Base-by-base conservation (phyloP, 2,888 invertebrate species). In the Busseola fusca region DNA sequence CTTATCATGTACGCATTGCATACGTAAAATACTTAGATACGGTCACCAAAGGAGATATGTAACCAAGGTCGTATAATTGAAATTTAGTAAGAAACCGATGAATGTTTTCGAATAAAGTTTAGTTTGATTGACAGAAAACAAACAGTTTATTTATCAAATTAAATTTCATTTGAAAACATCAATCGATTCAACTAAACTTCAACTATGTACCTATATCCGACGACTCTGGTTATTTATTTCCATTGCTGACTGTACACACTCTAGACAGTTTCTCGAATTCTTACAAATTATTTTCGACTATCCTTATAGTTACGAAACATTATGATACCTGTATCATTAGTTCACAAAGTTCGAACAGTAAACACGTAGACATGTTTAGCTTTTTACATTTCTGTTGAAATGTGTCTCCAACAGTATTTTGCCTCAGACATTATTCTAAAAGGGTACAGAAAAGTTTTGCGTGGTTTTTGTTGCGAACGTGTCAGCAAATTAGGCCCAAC, bases 1-100 rank as follows among this genome's bases (percentile, higher is more conserved):
- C 48, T 58, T 63, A 63, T 30, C 70, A 76, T 80, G 75, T 68
- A 52, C 80, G 42, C 52, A 56, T 40, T 65, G 59, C 59, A 52
- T 37, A 52, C 56, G 80, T 25, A 48, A 52, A 56, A 74, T 58
- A 45, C 25, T 45, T 74, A 60, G 25, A 4, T 34, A 34, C 5
- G 34, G 34, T 34, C 34, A 34, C 7, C 34, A 34, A 2, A 34
- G 34, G 34, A 34, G 34, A 7, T 34, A 34, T 6, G 34, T 34
- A 34, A 34, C 34, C 34, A 3, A 34, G 34, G 34, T 34, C 34
- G 5, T 34, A 34, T 6, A 34, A 34, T 34, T 34, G 34, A 34
- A 34, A 7, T 34, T 34, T 3, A 34, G 7, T 34, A 34, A 34
- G 34, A 34, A 34, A 34, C 34, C 34, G 34, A 6, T 34, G 5